A percentile compares a stretch with the other conserved stretches of the same genome.
These are phyloP conservation scores for Leptogaster cylindrica DNA, from an alignment of 2,888 invertebrate species.

Conservation along the genomic window DNA sequence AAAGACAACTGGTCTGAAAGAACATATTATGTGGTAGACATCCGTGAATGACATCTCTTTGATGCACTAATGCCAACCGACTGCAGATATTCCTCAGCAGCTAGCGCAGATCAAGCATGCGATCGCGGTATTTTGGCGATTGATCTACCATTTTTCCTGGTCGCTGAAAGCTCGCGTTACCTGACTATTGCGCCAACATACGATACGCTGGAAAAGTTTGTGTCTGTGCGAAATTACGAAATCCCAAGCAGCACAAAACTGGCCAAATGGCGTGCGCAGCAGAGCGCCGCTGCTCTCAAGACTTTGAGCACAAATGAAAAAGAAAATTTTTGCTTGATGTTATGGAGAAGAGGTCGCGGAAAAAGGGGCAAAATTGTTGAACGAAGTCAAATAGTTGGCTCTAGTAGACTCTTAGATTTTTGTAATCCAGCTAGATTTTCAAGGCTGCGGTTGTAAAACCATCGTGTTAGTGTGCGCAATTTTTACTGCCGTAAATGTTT, in stretches of 20 bases:
- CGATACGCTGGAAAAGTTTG: conserved; percentile 30
- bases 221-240: conserved; percentile 11
- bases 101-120: too few relatives aligned
- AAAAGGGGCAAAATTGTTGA: conserved; percentile 12
- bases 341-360: background rate
- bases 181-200: conserved; percentile 18
- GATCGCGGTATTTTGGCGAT: background rate
- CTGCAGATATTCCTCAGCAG: too few relatives aligned
- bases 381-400: conserved; percentile 11
- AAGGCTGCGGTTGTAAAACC: conserved; percentile 44
- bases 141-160: background rate
- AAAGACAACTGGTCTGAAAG: too few relatives aligned
- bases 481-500: conserved; percentile 35
- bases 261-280: conserved; percentile 7
- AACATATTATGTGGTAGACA: too few relatives aligned
- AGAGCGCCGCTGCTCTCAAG: conserved; percentile 2
- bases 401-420: conserved; percentile 27
- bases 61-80: too few relatives aligned
- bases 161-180: conserved; percentile 17
- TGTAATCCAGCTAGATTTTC: conserved; percentile 45
- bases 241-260: conserved; percentile 10
- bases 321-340: conserved; percentile 15
- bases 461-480: conserved; percentile 25
- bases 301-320: conserved; percentile 7
- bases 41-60: too few relatives aligned